These are phyloP conservation scores for Acanthiza pusilla DNA, from an alignment of 2,797 vertebrate species.

Conservation along the genomic window DNA sequence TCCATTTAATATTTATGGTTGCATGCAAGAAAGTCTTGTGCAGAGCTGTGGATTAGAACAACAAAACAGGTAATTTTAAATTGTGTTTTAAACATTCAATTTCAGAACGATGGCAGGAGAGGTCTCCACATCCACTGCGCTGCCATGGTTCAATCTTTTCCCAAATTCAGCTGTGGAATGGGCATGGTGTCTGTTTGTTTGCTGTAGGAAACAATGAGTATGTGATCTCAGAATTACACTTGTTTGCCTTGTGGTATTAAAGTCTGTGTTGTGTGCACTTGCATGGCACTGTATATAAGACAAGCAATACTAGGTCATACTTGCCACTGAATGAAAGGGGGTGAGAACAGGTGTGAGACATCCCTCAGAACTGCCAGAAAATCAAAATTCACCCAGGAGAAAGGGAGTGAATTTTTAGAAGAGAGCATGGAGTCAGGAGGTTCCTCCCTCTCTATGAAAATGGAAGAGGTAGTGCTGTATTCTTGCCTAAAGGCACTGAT, in stretches of 20 bases:
- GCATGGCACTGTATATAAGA: no score
- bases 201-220: background rate
- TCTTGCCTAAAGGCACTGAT: background rate
- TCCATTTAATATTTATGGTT: background rate
- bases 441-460: background rate
- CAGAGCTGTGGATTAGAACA: background rate
- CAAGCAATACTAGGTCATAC: background rate
- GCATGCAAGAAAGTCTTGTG: background rate
- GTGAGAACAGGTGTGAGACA: background rate
- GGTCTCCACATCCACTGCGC: background rate
- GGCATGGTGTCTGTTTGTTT: background rate
- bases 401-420: background rate
- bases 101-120: background rate
- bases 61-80: background rate
- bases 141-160: background rate
- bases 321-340: rapidly evolving
- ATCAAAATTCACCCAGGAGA: background rate
- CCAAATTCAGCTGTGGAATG: background rate
- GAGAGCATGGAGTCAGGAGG: background rate
- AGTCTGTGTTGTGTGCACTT: background rate
- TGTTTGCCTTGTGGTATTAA: background rate
- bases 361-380: background rate
- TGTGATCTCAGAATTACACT: background rate
- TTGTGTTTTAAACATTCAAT: background rate
- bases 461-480: background rate